Base-by-base conservation (phyloP, 2,888 invertebrate genomes). In the Eugnorisma glareosa region DNA sequence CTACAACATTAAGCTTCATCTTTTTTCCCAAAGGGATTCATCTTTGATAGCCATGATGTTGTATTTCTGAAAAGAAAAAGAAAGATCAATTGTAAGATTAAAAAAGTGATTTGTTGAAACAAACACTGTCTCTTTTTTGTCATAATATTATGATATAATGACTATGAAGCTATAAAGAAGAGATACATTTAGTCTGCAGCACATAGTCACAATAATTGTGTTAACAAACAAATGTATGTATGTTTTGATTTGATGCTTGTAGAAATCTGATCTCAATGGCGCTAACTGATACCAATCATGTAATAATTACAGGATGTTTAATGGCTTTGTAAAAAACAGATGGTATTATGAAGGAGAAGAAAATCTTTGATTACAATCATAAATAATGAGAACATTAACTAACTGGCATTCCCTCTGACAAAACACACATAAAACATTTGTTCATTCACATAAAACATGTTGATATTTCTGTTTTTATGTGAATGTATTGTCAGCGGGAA, bases 1-100 rank as follows among this genome's bases (percentile, higher is more conserved):
- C 57, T 67, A 80, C 82, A 88, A 84, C 83, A 77, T 91, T 96
- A 97, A 83, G 97, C 97, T 95, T 97, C 97, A 81, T 97, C 97
- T 93, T 98, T 98, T 91, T 97, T 98, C 72, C 97, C 97, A 94
- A 98, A 98, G 63, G 98, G 98, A 96, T 98, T 98, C 84, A 98
- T 97, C 95, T 98, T 98, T 24, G 97, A 97, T 71, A 98, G 94
- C 98, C 98, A 98, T 40, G 98, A 95, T 81, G 96, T 95, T 57
- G 96, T 95, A 76, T 90, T 90, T 77, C 96, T 96, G 93, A 67
- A 94, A 93, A 88, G 75, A 82, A 82, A 71, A 82, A 0, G 54
- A 48, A 59, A 54, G 61, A n/a, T 28, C 2, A 15, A 67, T 48
- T 1, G 7, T 63, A 10, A 68, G 8, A 63, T 40, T 24, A 21